Evolutionary conservation across 1,140 invertebrate species (phyloP).

Genomic region (Leptopilina clavipes): DNA sequence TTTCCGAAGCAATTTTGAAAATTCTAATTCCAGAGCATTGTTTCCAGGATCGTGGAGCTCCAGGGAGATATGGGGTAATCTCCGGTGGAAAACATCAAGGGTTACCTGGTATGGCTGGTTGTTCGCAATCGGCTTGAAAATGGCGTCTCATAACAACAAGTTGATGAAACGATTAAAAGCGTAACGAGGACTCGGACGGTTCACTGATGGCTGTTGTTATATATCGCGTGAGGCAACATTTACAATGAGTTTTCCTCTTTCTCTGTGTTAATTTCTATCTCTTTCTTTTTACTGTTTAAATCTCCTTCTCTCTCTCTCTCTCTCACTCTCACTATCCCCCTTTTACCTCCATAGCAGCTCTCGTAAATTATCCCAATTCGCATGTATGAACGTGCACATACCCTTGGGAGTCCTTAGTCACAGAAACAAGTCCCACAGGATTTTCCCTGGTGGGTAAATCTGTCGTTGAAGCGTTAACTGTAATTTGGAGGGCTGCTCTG

Average conservation of each 20-base stretch:
- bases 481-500: conserved; percentile 53
- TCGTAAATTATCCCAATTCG: conserved; percentile 70
- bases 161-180: conserved; percentile 61
- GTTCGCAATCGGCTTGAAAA: conserved; percentile 42
- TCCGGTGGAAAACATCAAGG: conserved; percentile 9
- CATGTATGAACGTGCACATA: conserved; percentile 57
- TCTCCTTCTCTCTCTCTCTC: conserved; percentile 3
- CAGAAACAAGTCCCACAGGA: conserved; percentile 62
- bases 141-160: conserved; percentile 55
- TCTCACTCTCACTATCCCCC: neutral
- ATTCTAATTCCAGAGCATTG: conserved; percentile 22
- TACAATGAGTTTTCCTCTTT: conserved; percentile 38
- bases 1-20: conserved; percentile 25
- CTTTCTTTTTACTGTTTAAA: conserved; percentile 27
- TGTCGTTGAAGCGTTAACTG: conserved; percentile 65
- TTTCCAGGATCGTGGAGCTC: conserved; percentile 13
- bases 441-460: conserved; percentile 63
- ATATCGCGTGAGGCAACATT: conserved; percentile 39
- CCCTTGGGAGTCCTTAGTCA: conserved; percentile 67
- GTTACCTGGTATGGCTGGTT: neutral
- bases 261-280: conserved; percentile 33
- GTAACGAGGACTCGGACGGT: conserved; percentile 53
- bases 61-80: conserved; percentile 10
- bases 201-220: conserved; percentile 57
- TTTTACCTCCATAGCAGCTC: conserved; percentile 39